phyloP scores from a whole-genome alignment of 2,888 invertebrate species.

The Lumbricus terrestris region DNA sequence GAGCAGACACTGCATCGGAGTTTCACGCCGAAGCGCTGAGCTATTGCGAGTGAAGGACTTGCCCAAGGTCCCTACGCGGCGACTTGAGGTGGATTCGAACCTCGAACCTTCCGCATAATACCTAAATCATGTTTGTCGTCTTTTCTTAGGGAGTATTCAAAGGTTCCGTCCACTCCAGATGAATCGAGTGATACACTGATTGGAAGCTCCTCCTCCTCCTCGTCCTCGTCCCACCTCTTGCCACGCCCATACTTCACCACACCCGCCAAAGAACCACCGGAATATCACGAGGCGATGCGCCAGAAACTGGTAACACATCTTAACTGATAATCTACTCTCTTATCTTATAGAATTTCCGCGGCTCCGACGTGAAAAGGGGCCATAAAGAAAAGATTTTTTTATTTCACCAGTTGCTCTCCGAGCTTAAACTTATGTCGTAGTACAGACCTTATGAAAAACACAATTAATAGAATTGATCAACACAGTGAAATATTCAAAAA shows the following conservation, averaged over 20 bases:
- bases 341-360: neutral
- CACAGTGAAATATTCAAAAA: no score
- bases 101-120: no score
- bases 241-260: neutral
- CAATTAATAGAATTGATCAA: no score
- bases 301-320: slow-evolving; percentile 9
- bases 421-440: no score
- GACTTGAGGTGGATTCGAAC: no score
- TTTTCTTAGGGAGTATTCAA: neutral
- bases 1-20: no score
- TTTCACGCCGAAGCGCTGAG: no score
- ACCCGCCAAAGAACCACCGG: neutral
- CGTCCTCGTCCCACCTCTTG: neutral
- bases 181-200: neutral
- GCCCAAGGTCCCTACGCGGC: no score
- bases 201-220: neutral
- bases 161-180: neutral
- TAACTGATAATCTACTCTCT: neutral
- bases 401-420: no score
- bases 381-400: no score
- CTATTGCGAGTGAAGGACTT: no score
- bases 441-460: no score
- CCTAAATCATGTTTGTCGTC: neutral
- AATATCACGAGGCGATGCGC: neutral
- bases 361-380: neutral